A percentile compares a stretch with the other conserved stretches of the same genome.
phyloP scores from a whole-genome alignment of 2,888 invertebrate genomes.

The Lingula anatina region DNA sequence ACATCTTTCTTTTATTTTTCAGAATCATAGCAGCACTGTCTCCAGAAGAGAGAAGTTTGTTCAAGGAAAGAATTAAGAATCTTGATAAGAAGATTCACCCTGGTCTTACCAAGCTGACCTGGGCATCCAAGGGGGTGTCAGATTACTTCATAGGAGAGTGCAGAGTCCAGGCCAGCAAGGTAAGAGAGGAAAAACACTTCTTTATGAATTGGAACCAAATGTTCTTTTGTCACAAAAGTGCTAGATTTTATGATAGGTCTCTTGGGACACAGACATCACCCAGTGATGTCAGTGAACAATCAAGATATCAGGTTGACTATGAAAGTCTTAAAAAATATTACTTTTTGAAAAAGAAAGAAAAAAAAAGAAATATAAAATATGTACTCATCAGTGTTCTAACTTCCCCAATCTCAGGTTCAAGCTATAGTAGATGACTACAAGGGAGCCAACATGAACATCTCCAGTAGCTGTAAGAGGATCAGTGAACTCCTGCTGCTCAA shows the following conservation, averaged over 20 bases:
- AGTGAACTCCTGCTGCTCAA: constrained; percentile 48
- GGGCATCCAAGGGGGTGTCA: constrained; percentile 49
- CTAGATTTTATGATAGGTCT: too few species aligned
- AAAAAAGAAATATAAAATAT: background rate
- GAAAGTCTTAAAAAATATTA: too few species aligned
- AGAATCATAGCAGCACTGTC: constrained; percentile 70
- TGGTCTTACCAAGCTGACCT: constrained; percentile 52
- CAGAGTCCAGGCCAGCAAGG: constrained; percentile 43
- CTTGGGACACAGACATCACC: too few species aligned
- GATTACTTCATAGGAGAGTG: constrained; percentile 52
- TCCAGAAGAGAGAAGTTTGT: constrained; percentile 70
- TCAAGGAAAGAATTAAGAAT: constrained; percentile 66
- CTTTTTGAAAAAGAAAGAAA: too few species aligned
- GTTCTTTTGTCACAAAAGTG: too few species aligned
- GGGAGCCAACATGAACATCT: constrained; percentile 62
- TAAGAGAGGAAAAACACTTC: too few species aligned
- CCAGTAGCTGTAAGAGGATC: constrained; percentile 44
- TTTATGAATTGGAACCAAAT: too few species aligned
- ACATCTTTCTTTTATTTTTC: constrained; percentile 10
- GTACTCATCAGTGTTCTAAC: background rate
- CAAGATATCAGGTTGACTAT: too few species aligned
- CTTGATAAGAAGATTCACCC: constrained; percentile 54
- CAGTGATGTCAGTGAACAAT: too few species aligned
- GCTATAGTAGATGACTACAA: constrained; percentile 78
- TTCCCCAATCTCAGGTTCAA: constrained; percentile 49